phyloP scores from a whole-genome alignment of 2,797 vertebrate genomes.

The Falco columbarius region DNA sequence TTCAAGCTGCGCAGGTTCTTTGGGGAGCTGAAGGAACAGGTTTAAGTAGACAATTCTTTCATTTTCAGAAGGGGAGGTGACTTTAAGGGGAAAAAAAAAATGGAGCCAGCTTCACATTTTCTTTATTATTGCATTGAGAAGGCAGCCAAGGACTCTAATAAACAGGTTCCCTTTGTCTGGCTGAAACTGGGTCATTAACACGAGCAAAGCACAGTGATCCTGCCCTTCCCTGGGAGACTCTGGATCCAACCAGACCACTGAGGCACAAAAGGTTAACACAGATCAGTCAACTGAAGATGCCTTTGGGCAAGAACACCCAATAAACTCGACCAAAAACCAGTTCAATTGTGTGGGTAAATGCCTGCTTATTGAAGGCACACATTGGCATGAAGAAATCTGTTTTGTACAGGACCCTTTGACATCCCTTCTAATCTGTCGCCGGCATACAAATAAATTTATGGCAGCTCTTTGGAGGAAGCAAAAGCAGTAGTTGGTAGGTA shows the following conservation, averaged over 20 bases:
- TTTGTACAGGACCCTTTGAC: background rate
- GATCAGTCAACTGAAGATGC: background rate
- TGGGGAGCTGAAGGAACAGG: background rate
- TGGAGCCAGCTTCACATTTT: background rate
- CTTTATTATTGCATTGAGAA: background rate
- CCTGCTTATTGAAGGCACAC: background rate
- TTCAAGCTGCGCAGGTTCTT: background rate
- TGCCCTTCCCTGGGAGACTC: background rate
- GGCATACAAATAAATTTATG: background rate
- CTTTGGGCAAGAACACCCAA: background rate
- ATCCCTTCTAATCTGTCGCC: background rate
- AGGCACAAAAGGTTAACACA: background rate
- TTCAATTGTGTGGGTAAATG: background rate
- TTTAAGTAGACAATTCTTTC: background rate
- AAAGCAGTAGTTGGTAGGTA: background rate
- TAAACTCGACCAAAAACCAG: background rate
- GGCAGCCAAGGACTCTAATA: background rate
- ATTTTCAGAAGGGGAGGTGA: background rate
- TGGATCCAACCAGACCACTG: background rate
- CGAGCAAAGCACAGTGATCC: fast-evolving
- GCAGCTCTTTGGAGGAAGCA: background rate
- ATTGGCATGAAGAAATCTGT: background rate
- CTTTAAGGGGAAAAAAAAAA: background rate
- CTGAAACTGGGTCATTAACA: background rate
- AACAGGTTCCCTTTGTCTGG: background rate